A percentile compares a stretch with the other conserved stretches of the same genome.
Evolutionary conservation across 2,113 vertebrate species (phyloP).

Genomic region (Erythrolamprus reginae): DNA sequence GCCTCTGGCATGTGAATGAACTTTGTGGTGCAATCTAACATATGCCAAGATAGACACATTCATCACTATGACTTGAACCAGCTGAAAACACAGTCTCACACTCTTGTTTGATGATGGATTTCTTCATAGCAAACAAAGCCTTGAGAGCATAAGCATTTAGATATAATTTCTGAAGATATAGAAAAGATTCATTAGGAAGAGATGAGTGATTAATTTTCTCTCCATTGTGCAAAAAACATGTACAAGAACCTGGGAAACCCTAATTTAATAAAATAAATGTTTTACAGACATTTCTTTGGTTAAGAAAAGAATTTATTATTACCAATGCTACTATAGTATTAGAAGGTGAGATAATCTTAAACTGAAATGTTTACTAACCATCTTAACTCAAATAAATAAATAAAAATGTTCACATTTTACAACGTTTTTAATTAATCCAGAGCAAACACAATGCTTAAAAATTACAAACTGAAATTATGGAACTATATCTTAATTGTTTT

Average conservation of each 20-base stretch:
- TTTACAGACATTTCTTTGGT: not conserved
- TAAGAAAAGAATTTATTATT: not conserved
- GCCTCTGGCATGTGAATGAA: not conserved
- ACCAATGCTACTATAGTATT: not conserved
- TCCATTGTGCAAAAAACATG: not conserved
- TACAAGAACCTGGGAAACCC: not conserved
- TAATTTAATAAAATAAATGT: not conserved
- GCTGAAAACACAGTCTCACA: not conserved
- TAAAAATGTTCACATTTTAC: not conserved
- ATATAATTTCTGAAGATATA: not conserved
- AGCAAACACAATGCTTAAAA: not conserved
- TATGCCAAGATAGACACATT: not conserved
- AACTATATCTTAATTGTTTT: not conserved
- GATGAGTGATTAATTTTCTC: not conserved
- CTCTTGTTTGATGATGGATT: not conserved
- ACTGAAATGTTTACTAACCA: not conserved
- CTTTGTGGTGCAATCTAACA: not conserved
- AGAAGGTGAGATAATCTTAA: not conserved
- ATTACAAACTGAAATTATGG: not conserved
- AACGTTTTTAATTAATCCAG: not conserved
- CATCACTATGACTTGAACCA: not conserved
- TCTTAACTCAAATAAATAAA: not conserved
- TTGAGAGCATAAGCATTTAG: not conserved
- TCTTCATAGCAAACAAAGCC: not conserved
- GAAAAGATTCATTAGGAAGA: not conserved